Conservation (phyloP, 2,113 vertebrate species). For the Pedetes capensis region DNA sequence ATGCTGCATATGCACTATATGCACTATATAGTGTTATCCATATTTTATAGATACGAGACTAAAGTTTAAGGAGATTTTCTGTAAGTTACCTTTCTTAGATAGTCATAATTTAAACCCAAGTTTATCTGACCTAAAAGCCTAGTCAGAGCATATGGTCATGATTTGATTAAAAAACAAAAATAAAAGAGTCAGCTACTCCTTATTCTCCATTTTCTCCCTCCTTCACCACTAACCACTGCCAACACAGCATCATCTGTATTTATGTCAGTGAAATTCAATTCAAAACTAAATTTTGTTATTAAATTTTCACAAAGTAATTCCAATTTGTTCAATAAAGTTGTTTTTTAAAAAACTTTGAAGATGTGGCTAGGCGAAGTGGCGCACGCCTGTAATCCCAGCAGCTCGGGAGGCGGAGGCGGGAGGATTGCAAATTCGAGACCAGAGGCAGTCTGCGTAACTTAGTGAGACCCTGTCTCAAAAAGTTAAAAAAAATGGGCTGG, state of each 20-base stretch:
- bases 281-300: background rate
- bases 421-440: too few relatives aligned
- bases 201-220: background rate
- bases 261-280: background rate
- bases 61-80: background rate
- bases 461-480: too few relatives aligned
- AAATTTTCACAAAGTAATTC: constrained; percentile 8
- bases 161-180: background rate
- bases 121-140: background rate
- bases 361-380: too few relatives aligned
- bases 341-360: background rate
- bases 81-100: background rate
- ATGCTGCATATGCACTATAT: too few relatives aligned
- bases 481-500: too few relatives aligned
- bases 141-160: background rate
- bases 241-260: background rate
- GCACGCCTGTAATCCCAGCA: too few relatives aligned
- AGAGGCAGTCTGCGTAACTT: too few relatives aligned
- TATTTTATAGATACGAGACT: background rate
- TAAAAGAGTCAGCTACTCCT: background rate
- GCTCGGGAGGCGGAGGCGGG: too few relatives aligned
- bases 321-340: background rate
- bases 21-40: background rate
- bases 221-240: background rate
- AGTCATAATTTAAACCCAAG: background rate